These are phyloP conservation scores for Ooceraea biroi DNA, from an alignment of 1,140 invertebrate genomes.

Conservation along the genomic window DNA sequence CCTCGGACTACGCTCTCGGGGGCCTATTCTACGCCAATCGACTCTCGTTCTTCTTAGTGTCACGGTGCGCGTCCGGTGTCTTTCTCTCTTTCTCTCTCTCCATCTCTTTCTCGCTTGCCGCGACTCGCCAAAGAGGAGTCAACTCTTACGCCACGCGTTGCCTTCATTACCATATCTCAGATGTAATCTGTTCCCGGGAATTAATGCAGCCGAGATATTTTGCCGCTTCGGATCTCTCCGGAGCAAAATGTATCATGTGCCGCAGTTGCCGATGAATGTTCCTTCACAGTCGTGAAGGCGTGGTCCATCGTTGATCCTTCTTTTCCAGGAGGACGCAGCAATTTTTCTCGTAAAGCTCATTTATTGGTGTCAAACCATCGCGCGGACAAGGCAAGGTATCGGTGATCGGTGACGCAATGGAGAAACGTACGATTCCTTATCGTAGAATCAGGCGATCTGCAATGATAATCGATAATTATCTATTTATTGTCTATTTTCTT, in stretches of 20 bases:
- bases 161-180: slow-evolving; percentile 86
- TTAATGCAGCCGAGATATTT: slow-evolving; percentile 84
- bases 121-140: slow-evolving; percentile 75
- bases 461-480: neutral
- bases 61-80: slow-evolving; percentile 72
- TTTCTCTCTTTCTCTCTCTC: neutral
- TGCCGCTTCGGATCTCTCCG: slow-evolving; percentile 72
- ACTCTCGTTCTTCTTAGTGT: slow-evolving; percentile 85
- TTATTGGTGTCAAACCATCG: neutral
- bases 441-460: neutral
- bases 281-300: slow-evolving; percentile 34
- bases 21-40: slow-evolving; percentile 83
- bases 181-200: slow-evolving; percentile 84
- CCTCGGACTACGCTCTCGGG: slow-evolving; percentile 70
- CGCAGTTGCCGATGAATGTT: slow-evolving; percentile 31
- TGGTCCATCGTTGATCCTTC: slow-evolving; percentile 11
- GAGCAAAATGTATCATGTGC: slow-evolving; percentile 67
- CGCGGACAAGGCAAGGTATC: neutral
- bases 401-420: neutral
- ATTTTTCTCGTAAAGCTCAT: neutral
- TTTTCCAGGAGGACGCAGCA: neutral
- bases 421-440: neutral
- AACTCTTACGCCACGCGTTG: slow-evolving; percentile 84
- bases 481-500: neutral
- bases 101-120: slow-evolving; percentile 54